Percentiles rank a stretch among this genome's conserved stretches.
Conservation (phyloP, 2,888 invertebrate species). For the Atherix ibis region DNA sequence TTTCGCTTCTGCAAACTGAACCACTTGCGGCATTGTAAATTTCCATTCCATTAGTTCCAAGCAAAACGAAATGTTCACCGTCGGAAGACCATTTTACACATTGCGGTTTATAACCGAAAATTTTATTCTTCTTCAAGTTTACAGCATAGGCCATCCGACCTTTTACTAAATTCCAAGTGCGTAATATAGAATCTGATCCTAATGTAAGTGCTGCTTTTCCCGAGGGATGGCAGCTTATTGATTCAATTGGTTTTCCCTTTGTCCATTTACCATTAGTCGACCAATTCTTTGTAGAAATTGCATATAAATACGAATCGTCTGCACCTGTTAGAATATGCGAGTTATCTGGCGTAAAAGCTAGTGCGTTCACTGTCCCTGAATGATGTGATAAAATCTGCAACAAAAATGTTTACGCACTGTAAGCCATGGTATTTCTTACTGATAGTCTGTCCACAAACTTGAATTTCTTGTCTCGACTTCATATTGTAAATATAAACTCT, state of each 20-base stretch:
- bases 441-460: conserved; percentile 32
- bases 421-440: not conserved
- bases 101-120: conserved; percentile 25
- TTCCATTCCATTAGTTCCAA: conserved; percentile 55
- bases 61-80: conserved; percentile 61
- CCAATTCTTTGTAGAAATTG: conserved; percentile 74
- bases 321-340: conserved; percentile 71
- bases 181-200: conserved; percentile 65
- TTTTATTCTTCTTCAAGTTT: conserved; percentile 58
- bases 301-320: conserved; percentile 68
- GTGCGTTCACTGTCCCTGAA: conserved; percentile 62
- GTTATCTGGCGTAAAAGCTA: conserved; percentile 60
- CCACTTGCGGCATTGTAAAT: conserved; percentile 70
- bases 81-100: conserved; percentile 57
- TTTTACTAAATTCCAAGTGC: conserved; percentile 89
- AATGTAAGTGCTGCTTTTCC: conserved; percentile 79
- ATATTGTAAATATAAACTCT: conserved; percentile 74
- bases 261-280: conserved; percentile 67
- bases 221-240: conserved; percentile 70
- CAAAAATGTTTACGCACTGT: not conserved
- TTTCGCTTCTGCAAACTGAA: conserved; percentile 48
- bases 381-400: conserved; percentile 50
- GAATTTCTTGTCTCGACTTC: conserved; percentile 58
- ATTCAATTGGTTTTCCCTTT: conserved; percentile 53
- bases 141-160: conserved; percentile 80